Evolutionary conservation across 2,888 invertebrate species (phyloP), one percentile per base, ranked within the genome.

Genomic region (Pollenia griseotomentosa): DNA sequence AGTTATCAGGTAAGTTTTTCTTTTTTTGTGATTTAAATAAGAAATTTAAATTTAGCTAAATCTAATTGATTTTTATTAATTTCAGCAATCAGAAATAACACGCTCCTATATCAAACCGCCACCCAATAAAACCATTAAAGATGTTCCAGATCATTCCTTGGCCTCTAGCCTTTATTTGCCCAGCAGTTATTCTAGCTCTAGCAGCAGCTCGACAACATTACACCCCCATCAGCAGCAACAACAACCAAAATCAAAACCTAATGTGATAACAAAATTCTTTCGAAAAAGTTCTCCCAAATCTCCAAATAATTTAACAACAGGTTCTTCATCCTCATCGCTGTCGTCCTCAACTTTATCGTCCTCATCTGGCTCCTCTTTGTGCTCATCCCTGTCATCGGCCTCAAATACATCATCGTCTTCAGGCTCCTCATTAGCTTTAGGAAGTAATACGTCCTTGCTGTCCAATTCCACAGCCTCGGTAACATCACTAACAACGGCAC

Each of bases 81-180:
- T 46, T 3, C 94, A 95, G 95, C 95, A 95, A 95, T 95, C 95
- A 93, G 95, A 95, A 94, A 95, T 95, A 94, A 95, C 95, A 92
- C 94, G 95, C 92, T 95, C 95, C 93, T 95, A 95, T 91, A 95
- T 95, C 89, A 95, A 95, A 93, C 95, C 95, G 91, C 95, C 95
- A 90, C 95, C 95, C 91, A 95, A 95, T 94, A 95, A 95, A 93
- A 95, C 95, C 93, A 95, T 95, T 93, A 95, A 95, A 94, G 95
- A 95, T 94, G 95, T 95, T 93, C 95, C 95, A 91, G 95, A 95
- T 88, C 92, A 85, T 87, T 87, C 85, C 87, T 81, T 84, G 53
- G 68, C 81, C 44, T 55, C 87, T 11, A 51, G 81, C 42, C 84
- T 73, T 12, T 87, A 81, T 81, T 78, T 85, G 81, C 42, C 84